phyloP scores from a whole-genome alignment of 64 coral and sea anemone genomes.

The Trachythela sp. region DNA sequence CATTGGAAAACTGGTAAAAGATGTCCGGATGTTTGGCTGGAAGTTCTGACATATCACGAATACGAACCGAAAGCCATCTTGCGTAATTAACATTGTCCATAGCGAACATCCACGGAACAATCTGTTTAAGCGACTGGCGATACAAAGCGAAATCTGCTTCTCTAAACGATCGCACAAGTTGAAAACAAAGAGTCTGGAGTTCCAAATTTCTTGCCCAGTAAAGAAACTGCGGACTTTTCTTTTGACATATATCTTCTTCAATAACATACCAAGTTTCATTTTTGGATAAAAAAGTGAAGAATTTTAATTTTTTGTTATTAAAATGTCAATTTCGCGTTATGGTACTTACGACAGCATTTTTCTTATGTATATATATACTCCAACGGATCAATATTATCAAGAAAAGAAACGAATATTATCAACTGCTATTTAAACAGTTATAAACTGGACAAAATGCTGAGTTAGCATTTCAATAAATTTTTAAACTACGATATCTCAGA shows the following conservation, averaged over 20 bases:
- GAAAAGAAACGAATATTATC: too few species aligned
- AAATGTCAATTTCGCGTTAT: too few species aligned
- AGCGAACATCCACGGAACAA: not conserved
- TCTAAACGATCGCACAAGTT: not conserved
- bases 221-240: not conserved
- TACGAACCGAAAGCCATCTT: not conserved
- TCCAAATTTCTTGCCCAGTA: constrained; percentile 5
- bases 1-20: not conserved
- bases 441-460: too few species aligned
- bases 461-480: too few species aligned
- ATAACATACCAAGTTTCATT: constrained; percentile 30
- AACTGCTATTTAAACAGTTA: too few species aligned
- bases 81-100: not conserved
- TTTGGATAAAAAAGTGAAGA: too few species aligned
- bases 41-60: not conserved
- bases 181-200: not conserved
- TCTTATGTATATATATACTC: too few species aligned
- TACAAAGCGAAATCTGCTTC: not conserved
- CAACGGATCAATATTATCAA: too few species aligned
- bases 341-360: too few species aligned
- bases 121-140: not conserved
- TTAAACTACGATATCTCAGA: too few species aligned
- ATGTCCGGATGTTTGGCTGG: not conserved
- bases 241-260: constrained; percentile 1
- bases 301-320: too few species aligned